Evolutionary conservation across 2,797 vertebrate genomes (phyloP).

Genomic region (Sebastolobus alascanus): DNA sequence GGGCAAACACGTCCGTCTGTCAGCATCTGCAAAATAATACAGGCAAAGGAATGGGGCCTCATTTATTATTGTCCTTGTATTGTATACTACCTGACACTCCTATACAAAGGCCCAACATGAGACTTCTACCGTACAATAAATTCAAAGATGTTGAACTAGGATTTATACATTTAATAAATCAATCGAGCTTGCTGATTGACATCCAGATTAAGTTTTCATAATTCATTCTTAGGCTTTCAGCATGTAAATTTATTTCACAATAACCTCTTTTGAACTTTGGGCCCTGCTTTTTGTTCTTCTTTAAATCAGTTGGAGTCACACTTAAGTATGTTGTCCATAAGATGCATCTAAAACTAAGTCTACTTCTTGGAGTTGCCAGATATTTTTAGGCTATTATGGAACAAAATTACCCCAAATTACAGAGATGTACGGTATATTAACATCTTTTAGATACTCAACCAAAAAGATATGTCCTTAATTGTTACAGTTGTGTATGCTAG

Average conservation of each 20-base stretch:
- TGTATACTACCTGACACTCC: slow-evolving; percentile 3
- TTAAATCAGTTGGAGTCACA: not conserved
- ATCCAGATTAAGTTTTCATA: not conserved
- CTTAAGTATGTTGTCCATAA: not conserved
- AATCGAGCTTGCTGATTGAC: not conserved
- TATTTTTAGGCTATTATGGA: not conserved
- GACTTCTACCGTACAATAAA: not conserved
- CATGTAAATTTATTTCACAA: not conserved
- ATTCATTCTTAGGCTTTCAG: not conserved
- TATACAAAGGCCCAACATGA: not conserved
- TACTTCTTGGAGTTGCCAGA: not conserved
- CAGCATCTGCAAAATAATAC: slow-evolving; percentile 27
- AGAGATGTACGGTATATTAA: not conserved
- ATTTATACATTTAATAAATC: not conserved
- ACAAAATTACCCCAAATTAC: not conserved
- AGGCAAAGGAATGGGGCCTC: not conserved
- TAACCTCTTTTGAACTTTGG: not conserved
- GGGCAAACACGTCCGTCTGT: slow-evolving; percentile 12
- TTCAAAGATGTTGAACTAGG: not conserved
- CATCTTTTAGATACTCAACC: not conserved
- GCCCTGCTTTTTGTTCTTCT: not conserved
- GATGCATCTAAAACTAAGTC: not conserved
- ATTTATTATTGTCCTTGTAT: slow-evolving; percentile 12
- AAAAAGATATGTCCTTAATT: not conserved
- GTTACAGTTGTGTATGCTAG: not conserved